Conservation (phyloP, 2,113 vertebrate species). For the Catharus fuscescens region DNA sequence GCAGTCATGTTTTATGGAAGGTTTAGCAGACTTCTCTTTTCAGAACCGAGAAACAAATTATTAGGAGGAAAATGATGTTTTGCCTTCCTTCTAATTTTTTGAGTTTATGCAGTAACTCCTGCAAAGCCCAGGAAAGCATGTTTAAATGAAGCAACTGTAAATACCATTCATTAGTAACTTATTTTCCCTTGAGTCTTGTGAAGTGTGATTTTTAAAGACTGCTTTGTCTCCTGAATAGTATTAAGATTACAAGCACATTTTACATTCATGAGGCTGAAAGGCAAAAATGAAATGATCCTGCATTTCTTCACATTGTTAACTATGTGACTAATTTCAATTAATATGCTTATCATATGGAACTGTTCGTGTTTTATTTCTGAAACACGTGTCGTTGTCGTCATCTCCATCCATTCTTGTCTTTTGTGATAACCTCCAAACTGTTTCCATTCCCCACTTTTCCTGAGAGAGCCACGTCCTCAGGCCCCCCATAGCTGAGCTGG, state of each 20-base stretch:
- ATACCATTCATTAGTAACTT: slow-evolving; percentile 83
- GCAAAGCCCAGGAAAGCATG: slow-evolving; percentile 68
- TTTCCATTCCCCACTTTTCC: slow-evolving; percentile 4
- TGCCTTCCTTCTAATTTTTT: slow-evolving; percentile 59
- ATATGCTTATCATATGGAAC: slow-evolving; percentile 71
- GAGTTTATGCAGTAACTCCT: slow-evolving; percentile 68
- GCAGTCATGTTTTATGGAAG: background rate
- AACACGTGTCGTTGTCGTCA: slow-evolving; percentile 61
- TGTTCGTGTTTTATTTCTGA: slow-evolving; percentile 56
- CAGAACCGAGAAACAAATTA: background rate
- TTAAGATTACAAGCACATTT: slow-evolving; percentile 82
- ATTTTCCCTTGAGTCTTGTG: slow-evolving; percentile 80
- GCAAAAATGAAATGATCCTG: slow-evolving; percentile 69
- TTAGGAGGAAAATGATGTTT: slow-evolving; percentile 9
- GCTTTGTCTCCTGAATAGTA: slow-evolving; percentile 74
- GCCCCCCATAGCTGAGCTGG: background rate
- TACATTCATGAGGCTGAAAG: slow-evolving; percentile 78
- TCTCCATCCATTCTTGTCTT: slow-evolving; percentile 41
- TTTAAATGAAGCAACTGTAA: slow-evolving; percentile 77
- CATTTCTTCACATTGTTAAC: slow-evolving; percentile 74
- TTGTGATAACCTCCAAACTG: slow-evolving; percentile 40
- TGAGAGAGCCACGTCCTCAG: background rate
- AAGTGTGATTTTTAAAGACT: slow-evolving; percentile 79
- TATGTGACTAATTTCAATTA: slow-evolving; percentile 79
- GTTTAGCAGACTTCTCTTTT: background rate